A percentile compares a stretch with the other conserved stretches of the same genome.
Conservation (phyloP, 2,888 invertebrate genomes). For the Steromphala cineraria region DNA sequence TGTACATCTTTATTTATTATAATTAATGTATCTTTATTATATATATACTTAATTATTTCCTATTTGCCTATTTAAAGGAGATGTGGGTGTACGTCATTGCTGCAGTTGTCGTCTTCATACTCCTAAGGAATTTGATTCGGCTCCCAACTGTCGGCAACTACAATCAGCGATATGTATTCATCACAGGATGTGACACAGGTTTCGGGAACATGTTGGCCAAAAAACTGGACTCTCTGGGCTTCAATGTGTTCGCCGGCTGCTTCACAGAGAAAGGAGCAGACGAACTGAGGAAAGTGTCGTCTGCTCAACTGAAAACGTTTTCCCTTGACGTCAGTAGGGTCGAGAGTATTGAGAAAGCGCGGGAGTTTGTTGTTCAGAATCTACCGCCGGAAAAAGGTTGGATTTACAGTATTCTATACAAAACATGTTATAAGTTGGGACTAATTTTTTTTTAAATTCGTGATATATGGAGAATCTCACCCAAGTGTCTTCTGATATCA, state of each 20-base stretch:
- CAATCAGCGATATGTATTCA: conserved; percentile 48
- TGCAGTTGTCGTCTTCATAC: background rate
- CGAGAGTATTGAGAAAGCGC: conserved; percentile 32
- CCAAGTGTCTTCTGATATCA: too few relatives aligned
- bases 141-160: conserved; percentile 35
- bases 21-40: too few relatives aligned
- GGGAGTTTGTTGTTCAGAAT: conserved; percentile 22
- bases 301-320: conserved; percentile 29
- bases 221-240: conserved; percentile 48
- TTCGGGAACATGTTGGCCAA: conserved; percentile 58
- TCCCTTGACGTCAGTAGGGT: conserved; percentile 35
- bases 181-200: conserved; percentile 66
- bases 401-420: too few relatives aligned
- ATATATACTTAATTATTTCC: too few relatives aligned
- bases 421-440: too few relatives aligned
- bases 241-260: conserved; percentile 57
- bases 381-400: conserved; percentile 40
- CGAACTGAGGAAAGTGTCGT: conserved; percentile 35
- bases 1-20: too few relatives aligned
- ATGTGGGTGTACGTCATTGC: background rate
- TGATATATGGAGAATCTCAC: too few relatives aligned
- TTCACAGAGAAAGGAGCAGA: conserved; percentile 44
- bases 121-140: conserved; percentile 25
- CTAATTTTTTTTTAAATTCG: too few relatives aligned
- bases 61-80: background rate